phyloP scores from a whole-genome alignment of 1,140 invertebrate genomes.

The Triops cancriformis region DNA sequence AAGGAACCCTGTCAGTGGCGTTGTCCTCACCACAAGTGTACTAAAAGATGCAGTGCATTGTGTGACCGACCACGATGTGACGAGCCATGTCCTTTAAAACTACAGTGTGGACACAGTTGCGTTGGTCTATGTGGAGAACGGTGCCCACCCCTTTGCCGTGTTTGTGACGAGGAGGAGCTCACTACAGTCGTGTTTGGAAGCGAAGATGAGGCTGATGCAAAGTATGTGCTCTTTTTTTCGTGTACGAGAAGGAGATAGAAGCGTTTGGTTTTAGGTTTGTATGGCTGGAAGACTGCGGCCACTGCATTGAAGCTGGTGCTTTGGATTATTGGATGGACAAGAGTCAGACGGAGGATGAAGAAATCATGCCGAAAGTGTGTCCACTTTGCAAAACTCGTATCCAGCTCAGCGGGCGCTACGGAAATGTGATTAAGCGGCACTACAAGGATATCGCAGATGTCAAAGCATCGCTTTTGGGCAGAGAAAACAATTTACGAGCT shows the following conservation, averaged over 20 bases:
- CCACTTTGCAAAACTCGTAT: slow-evolving; percentile 55
- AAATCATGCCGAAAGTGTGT: slow-evolving; percentile 50
- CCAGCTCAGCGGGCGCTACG: slow-evolving; percentile 50
- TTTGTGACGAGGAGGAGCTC: slow-evolving; percentile 45
- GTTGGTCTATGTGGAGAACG: slow-evolving; percentile 60
- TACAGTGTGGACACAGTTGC: slow-evolving; percentile 52
- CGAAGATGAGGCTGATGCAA: slow-evolving; percentile 48
- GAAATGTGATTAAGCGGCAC: slow-evolving; percentile 47
- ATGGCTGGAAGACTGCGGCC: slow-evolving; percentile 53
- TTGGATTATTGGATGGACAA: slow-evolving; percentile 46
- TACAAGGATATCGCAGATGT: slow-evolving; percentile 48
- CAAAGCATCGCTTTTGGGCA: slow-evolving; percentile 38
- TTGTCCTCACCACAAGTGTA: slow-evolving; percentile 49
- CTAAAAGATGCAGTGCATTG: slow-evolving; percentile 45
- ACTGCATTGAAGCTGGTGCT: slow-evolving; percentile 49
- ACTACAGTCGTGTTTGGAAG: slow-evolving; percentile 48
- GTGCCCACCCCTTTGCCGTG: slow-evolving; percentile 41
- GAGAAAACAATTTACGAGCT: not conserved
- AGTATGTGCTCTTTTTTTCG: slow-evolving; percentile 37
- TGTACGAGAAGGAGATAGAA: slow-evolving; percentile 20
- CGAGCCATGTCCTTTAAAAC: slow-evolving; percentile 42
- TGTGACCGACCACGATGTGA: slow-evolving; percentile 47
- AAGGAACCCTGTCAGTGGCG: slow-evolving; percentile 36
- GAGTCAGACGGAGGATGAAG: slow-evolving; percentile 30
- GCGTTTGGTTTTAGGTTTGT: slow-evolving; percentile 45